These are phyloP conservation scores for Conops quadrifasciatus DNA, from an alignment of 2,888 invertebrate genomes.

Conservation along the genomic window DNA sequence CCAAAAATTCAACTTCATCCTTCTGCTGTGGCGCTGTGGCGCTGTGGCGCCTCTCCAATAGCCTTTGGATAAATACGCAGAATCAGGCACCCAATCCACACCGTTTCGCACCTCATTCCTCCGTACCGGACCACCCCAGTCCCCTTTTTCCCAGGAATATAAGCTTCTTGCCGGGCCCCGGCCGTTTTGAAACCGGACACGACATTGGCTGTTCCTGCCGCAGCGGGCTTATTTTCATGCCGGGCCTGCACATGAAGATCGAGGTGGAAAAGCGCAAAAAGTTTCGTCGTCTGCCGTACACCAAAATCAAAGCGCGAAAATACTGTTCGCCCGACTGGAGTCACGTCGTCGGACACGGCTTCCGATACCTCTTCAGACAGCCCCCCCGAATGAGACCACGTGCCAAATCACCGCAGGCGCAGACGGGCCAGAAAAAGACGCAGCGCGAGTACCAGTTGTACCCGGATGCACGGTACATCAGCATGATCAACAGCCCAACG, in stretches of 20 bases:
- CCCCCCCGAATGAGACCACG: slow-evolving; percentile 35
- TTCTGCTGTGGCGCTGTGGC: background rate
- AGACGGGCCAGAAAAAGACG: slow-evolving; percentile 44
- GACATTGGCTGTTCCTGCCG: slow-evolving; percentile 48
- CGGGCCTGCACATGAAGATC: slow-evolving; percentile 49
- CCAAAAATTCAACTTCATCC: no score
- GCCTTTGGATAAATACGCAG: slow-evolving; percentile 24
- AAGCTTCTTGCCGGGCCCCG: slow-evolving; percentile 55
- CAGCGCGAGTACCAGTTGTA: slow-evolving; percentile 45
- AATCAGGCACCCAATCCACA: slow-evolving; percentile 43
- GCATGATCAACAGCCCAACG: slow-evolving; percentile 52
- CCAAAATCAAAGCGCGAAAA: slow-evolving; percentile 39
- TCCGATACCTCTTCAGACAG: slow-evolving; percentile 47
- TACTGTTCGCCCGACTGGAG: slow-evolving; percentile 51
- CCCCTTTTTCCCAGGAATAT: slow-evolving; percentile 34
- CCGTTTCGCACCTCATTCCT: slow-evolving; percentile 46
- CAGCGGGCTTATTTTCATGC: slow-evolving; percentile 42
- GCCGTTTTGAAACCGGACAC: slow-evolving; percentile 54
- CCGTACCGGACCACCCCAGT: slow-evolving; percentile 49
- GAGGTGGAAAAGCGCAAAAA: slow-evolving; percentile 54
- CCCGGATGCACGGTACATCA: slow-evolving; percentile 54
- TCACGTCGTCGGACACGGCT: slow-evolving; percentile 55
- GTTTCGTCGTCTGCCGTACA: slow-evolving; percentile 53
- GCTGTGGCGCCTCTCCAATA: background rate
- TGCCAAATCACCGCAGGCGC: background rate